Evolutionary conservation across 2,113 vertebrate genomes (phyloP).

Genomic region (Catagonus wagneri): DNA sequence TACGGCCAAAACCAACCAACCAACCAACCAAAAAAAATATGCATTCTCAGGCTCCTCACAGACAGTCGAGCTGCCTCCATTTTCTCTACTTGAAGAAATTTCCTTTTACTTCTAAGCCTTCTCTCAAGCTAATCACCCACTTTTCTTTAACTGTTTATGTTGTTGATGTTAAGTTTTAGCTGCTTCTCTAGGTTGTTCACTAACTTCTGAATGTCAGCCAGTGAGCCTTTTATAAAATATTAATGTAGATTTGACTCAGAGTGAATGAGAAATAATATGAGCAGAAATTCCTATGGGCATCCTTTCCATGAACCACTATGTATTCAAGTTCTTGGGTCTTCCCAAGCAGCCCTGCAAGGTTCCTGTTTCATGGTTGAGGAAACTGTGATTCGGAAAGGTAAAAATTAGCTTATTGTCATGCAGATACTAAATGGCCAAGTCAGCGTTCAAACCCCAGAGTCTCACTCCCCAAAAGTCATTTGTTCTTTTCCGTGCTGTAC

Average conservation of each 20-base stretch:
- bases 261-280: conserved; percentile 7
- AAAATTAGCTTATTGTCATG: neutral
- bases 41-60: neutral
- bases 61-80: neutral
- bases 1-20: no score
- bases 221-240: conserved; percentile 49
- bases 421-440: neutral
- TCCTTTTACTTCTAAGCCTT: neutral
- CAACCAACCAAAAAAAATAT: no score
- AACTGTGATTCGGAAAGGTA: neutral
- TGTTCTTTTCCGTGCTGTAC: neutral
- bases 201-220: neutral
- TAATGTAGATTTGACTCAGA: neutral
- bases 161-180: neutral
- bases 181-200: neutral
- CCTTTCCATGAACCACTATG: neutral
- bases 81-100: neutral
- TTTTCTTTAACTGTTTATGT: neutral
- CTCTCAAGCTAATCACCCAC: neutral
- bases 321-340: neutral
- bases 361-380: neutral
- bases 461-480: neutral
- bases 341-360: neutral
- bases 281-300: neutral
- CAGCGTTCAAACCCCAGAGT: neutral